Conservation (phyloP, 1,140 invertebrate species). For the Orchestia grillus region DNA sequence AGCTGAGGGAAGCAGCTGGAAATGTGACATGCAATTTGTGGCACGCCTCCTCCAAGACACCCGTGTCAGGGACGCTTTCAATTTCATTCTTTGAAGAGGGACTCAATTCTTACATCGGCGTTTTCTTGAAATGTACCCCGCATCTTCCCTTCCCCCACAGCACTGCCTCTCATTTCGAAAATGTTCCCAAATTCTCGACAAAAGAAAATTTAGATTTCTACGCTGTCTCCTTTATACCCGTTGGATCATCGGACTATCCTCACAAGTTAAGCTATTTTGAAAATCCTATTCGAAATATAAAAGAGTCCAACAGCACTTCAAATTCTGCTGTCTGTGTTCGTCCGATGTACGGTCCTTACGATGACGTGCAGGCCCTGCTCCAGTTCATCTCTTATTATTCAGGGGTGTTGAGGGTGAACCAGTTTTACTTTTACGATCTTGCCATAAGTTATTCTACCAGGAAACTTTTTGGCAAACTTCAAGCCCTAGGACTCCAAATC, state of each 20-base stretch:
- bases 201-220: slow-evolving; percentile 52
- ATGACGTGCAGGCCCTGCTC: slow-evolving; percentile 44
- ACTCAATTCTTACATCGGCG: slow-evolving; percentile 60
- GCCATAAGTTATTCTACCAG: slow-evolving; percentile 41
- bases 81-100: slow-evolving; percentile 64
- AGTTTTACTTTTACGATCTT: slow-evolving; percentile 65
- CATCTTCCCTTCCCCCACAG: too few relatives aligned
- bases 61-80: slow-evolving; percentile 50
- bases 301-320: background rate
- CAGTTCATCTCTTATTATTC: slow-evolving; percentile 62
- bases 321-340: slow-evolving; percentile 61
- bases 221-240: slow-evolving; percentile 59
- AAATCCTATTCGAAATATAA: background rate
- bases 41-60: slow-evolving; percentile 46
- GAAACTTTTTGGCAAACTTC: background rate
- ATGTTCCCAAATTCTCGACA: background rate
- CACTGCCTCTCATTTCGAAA: background rate
- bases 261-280: slow-evolving; percentile 59
- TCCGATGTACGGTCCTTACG: slow-evolving; percentile 61
- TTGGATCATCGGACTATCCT: background rate
- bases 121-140: slow-evolving; percentile 62
- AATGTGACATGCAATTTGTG: slow-evolving; percentile 62
- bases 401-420: slow-evolving; percentile 41
- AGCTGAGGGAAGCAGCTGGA: slow-evolving; percentile 29
- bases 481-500: slow-evolving; percentile 32